Conservation (phyloP, 2,888 invertebrate species). For the Antitype chi region DNA sequence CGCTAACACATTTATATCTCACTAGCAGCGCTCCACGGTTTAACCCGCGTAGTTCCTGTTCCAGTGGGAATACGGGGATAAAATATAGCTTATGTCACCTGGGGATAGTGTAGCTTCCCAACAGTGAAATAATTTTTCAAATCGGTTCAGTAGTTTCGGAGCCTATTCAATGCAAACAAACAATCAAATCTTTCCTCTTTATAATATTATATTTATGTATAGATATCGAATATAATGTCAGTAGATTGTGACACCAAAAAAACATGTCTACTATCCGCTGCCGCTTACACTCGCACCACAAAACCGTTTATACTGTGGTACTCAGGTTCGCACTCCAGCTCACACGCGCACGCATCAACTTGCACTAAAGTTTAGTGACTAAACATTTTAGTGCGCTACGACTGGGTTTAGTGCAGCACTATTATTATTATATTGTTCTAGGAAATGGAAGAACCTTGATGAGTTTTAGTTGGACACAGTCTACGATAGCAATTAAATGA, state of each 20-base stretch:
- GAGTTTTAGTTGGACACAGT: slow-evolving; percentile 4
- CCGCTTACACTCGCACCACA: slow-evolving; percentile 9
- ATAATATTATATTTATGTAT: too few relatives aligned
- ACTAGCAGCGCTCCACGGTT: too few relatives aligned
- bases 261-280: background rate
- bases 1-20: too few relatives aligned
- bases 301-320: slow-evolving; percentile 21
- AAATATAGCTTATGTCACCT: too few relatives aligned
- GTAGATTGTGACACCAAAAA: background rate
- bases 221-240: too few relatives aligned
- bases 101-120: too few relatives aligned
- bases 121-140: too few relatives aligned
- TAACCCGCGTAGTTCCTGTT: too few relatives aligned
- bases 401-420: background rate
- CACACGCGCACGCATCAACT: slow-evolving; percentile 49
- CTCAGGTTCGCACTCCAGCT: slow-evolving; percentile 34
- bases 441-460: background rate
- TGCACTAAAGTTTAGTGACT: slow-evolving; percentile 16
- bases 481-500: background rate
- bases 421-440: slow-evolving; percentile 15
- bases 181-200: too few relatives aligned
- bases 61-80: too few relatives aligned
- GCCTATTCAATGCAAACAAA: too few relatives aligned
- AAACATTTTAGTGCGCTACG: slow-evolving; percentile 4
- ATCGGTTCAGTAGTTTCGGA: too few relatives aligned